Evolutionary conservation across 1,140 invertebrate species (phyloP), one percentile per base, ranked within the genome.

Genomic region (Popillia japonica): DNA sequence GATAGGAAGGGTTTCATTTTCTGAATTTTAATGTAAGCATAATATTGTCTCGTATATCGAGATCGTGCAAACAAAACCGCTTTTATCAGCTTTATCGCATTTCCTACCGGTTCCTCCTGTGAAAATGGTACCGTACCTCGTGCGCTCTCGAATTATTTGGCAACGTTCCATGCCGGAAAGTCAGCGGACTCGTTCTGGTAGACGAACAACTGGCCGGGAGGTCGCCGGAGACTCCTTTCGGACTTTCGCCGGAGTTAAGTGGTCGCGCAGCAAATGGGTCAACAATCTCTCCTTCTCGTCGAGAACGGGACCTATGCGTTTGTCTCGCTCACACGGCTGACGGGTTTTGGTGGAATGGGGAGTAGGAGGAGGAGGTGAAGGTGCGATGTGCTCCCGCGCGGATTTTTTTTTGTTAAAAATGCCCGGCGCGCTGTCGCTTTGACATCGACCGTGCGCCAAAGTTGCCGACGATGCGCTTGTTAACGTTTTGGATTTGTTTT

Each of bases 381-480:
- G 14, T 17, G 48, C n/a, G 10, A 14, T 48, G 48, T n/a, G 14
- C 48, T 34, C 27, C 27, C 4, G 27, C 27, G 4, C 27, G 27
- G 27, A n/a, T 34, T 34, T 34, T 34, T 34, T 34, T 34, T 34
- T 17, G 48, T 17, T 55, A 55, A 55, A 55, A 55, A 55, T 55
- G 48, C 17, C 48, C 11, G 48, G 48, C 48, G 48, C 48, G 48
- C 14, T 17, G 48, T 34, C 48, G 48, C 9, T 55, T 55, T 55
- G 48, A 55, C 48, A 55, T 55, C 48, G 14, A 55, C 48, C 42
- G 48, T 55, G 48, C 17, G 48, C 48, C 48, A 55, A 55, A 55
- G 48, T 17, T 17, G 48, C 48, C 14, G n/a, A 55, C 11, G 14
- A 55, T 55, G 48, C 48, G 48, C 48, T 55, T 55, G 2, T 55